Percentiles rank a stretch among this genome's conserved stretches.
phyloP scores from a whole-genome alignment of 2,113 vertebrate genomes.

The Rousettus leschenaultii region DNA sequence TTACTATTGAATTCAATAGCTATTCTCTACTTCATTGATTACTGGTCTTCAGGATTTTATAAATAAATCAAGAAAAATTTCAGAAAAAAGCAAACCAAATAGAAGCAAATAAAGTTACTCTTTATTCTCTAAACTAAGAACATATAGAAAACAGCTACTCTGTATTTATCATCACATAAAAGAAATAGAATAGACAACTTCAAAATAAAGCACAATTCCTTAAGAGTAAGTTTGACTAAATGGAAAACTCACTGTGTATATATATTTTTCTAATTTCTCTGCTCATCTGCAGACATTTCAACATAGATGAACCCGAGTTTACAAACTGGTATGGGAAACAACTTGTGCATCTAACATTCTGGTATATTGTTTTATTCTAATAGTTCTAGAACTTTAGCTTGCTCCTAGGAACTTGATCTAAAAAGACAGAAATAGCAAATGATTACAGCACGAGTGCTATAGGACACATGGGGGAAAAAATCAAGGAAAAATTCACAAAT shows the following conservation, averaged over 20 bases:
- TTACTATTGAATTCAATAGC: background rate
- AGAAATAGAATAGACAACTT: background rate
- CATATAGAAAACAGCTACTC: background rate
- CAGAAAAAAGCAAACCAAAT: background rate
- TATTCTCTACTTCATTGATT: background rate
- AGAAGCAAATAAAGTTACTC: background rate
- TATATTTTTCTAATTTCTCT: background rate
- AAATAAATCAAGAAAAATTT: background rate
- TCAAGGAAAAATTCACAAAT: background rate
- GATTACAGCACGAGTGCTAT: background rate
- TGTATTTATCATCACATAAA: background rate
- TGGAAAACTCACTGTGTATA: background rate
- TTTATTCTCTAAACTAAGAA: slow-evolving; percentile 8
- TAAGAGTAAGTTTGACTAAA: background rate
- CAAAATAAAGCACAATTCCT: background rate
- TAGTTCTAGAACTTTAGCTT: slow-evolving; percentile 25
- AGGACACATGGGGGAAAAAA: background rate
- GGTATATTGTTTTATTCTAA: background rate
- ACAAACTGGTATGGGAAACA: background rate
- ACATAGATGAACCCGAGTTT: background rate
- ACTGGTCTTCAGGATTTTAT: background rate
- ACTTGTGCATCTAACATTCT: background rate
- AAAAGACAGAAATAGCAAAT: background rate
- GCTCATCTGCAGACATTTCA: background rate
- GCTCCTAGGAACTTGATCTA: background rate